Evolutionary conservation across 1,140 invertebrate genomes (phyloP), one percentile per base, ranked within the genome.

Genomic region (Procambarus clarkii): DNA sequence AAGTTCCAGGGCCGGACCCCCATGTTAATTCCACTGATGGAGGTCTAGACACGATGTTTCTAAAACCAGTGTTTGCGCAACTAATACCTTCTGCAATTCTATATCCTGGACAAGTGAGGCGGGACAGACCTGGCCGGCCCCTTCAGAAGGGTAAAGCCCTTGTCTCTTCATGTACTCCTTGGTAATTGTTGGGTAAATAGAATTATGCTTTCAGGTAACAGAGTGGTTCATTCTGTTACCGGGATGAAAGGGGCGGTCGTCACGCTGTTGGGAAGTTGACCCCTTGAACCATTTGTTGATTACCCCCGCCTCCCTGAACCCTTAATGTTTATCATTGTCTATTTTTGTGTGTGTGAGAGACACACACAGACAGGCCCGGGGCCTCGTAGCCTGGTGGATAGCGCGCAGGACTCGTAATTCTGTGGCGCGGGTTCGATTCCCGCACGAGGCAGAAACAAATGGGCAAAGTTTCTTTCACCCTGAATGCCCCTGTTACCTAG

Each of bases 21-120:
- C 85, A 86, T 86, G 85, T 86, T 86, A 86, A 86, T 86, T 86
- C 85, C 85, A 60, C 71, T 86, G 85, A 86, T 86, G 85, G 85
- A 86, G 85, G 85, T 77, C 69, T n/a, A 86, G 85, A 86, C 85
- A 86, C 85, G 85, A 86, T 86, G 85, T 86, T 86, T 86, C 85
- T 86, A 86, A 86, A 86, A 76, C 85, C 85, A 79, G 85, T 86
- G 85, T 86, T 86, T 86, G 85, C 85, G 85, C 85, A 86, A 86
- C 85, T 86, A 86, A 86, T 86, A 86, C 85, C 85, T 77, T 76
- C 85, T 86, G 85, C 85, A 86, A 86, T 86, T 78, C 85, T 86
- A 86, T 77, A 86, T 77, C 85, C 85, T 74, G 24, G 83, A 83
- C 83, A 77, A 86, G 83, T 74, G 85, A 77, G 71, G 85, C 50